Evolutionary conservation across 2,797 vertebrate species (phyloP).

Genomic region (Darevskia mixta): DNA sequence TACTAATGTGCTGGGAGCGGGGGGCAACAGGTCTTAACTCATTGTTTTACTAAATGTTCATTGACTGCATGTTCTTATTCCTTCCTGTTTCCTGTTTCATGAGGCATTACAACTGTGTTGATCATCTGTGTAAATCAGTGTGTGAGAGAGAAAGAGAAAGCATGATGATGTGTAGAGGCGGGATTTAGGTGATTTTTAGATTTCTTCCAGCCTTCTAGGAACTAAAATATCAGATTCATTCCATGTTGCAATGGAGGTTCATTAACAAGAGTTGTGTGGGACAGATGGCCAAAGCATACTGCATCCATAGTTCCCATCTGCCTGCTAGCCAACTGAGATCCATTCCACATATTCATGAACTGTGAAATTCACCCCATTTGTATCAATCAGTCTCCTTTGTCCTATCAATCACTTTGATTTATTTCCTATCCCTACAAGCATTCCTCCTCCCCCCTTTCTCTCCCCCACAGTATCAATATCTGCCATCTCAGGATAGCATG

Average conservation of each 20-base stretch:
- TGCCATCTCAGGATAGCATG: conserved; percentile 1
- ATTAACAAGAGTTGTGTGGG: neutral
- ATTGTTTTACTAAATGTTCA: neutral
- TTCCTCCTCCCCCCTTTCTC: neutral
- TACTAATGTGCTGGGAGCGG: neutral
- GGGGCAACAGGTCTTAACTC: neutral
- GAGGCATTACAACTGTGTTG: neutral
- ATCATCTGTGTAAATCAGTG: neutral
- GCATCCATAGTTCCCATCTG: neutral
- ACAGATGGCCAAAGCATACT: conserved; percentile 5
- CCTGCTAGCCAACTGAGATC: neutral
- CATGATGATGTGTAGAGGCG: neutral
- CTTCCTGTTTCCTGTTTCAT: neutral
- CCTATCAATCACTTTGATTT: conserved; percentile 32
- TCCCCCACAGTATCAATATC: conserved; percentile 21
- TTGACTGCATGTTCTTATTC: neutral
- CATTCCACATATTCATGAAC: conserved; percentile 17
- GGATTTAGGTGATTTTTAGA: neutral
- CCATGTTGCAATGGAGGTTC: neutral
- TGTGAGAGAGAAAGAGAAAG: neutral
- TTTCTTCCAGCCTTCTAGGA: conserved; percentile 23
- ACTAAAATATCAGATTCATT: conserved; percentile 13
- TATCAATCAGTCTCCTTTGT: neutral
- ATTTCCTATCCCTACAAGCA: neutral
- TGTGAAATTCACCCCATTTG: conserved; percentile 26